Percentiles rank a stretch among this genome's conserved stretches.
Conservation (phyloP, 2,888 invertebrate genomes). For the Drepanosiphum platanoidis region DNA sequence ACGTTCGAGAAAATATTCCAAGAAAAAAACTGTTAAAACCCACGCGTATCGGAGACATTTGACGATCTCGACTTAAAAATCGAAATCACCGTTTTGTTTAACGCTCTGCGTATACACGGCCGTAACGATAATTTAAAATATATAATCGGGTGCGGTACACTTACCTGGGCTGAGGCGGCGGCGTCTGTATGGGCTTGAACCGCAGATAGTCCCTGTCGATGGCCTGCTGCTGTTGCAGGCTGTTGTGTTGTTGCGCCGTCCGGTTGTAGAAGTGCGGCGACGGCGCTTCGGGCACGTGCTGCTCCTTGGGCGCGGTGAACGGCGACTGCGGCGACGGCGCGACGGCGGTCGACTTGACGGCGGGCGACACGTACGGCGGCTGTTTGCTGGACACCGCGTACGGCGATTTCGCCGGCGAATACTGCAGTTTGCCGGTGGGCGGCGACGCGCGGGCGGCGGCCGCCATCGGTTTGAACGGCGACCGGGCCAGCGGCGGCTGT, state of each 20-base stretch:
- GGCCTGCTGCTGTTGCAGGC: slow-evolving; percentile 61
- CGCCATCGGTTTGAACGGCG: slow-evolving; percentile 63
- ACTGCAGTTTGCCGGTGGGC: slow-evolving; percentile 29
- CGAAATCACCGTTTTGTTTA: too few species aligned
- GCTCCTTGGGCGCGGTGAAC: slow-evolving; percentile 65
- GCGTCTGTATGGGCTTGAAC: slow-evolving; percentile 57
- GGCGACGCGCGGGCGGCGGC: slow-evolving; percentile 7
- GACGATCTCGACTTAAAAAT: too few species aligned
- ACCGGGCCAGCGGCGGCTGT: slow-evolving; percentile 63
- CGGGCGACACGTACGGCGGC: slow-evolving; percentile 65
- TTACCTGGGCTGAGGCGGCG: slow-evolving; percentile 47
- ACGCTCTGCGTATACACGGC: too few species aligned
- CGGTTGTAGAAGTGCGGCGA: slow-evolving; percentile 47
- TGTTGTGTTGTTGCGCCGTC: slow-evolving; percentile 62
- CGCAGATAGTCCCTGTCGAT: slow-evolving; percentile 54
- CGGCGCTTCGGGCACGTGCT: slow-evolving; percentile 64
- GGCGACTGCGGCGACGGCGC: slow-evolving; percentile 64
- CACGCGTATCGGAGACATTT: too few species aligned
- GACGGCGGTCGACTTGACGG: slow-evolving; percentile 65
- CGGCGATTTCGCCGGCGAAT: slow-evolving; percentile 65
- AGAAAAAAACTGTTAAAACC: too few species aligned
- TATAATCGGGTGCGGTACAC: too few species aligned
- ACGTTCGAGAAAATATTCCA: too few species aligned
- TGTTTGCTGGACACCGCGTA: slow-evolving; percentile 65
- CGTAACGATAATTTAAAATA: too few species aligned